phyloP scores from a whole-genome alignment of 92 coral and sea anemone species.

The Anthopleura xanthogrammica region DNA sequence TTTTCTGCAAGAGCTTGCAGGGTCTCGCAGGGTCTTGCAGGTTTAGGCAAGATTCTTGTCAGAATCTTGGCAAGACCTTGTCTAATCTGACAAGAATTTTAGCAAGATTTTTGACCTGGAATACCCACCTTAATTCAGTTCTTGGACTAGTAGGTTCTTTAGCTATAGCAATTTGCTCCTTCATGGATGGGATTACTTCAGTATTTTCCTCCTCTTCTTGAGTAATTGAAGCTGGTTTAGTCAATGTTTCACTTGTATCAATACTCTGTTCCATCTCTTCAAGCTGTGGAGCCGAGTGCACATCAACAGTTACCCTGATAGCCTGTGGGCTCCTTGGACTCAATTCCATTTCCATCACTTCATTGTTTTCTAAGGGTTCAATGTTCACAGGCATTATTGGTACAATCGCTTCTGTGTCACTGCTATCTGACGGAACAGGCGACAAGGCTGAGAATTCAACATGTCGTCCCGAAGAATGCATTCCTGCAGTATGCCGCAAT shows the following conservation, averaged over 20 bases:
- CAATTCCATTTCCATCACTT: not conserved
- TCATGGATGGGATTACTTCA: not conserved
- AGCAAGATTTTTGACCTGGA: too few relatives aligned
- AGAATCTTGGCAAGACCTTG: too few relatives aligned
- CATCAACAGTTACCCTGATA: slow-evolving; percentile 14
- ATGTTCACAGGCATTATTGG: not conserved
- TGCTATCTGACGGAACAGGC: slow-evolving; percentile 94
- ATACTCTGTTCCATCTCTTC: not conserved
- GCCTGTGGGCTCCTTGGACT: slow-evolving; percentile 1
- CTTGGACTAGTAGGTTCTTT: too few relatives aligned
- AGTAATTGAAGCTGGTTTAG: not conserved
- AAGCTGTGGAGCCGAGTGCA: slow-evolving; percentile 8
- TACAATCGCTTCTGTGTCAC: slow-evolving; percentile 61
- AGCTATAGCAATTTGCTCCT: not conserved
- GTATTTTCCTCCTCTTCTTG: not conserved
- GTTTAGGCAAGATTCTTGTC: too few relatives aligned
- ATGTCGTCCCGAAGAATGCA: slow-evolving; percentile 78
- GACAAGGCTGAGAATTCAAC: slow-evolving; percentile 95
- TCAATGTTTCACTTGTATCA: not conserved
- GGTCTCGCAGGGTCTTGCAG: too few relatives aligned
- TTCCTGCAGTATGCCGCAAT: slow-evolving; percentile 62
- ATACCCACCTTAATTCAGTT: too few relatives aligned
- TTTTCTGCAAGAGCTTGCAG: too few relatives aligned
- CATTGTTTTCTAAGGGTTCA: not conserved
- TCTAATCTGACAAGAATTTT: too few relatives aligned